Conservation (phyloP, 2,888 invertebrate genomes). For the Erynnis tages region DNA sequence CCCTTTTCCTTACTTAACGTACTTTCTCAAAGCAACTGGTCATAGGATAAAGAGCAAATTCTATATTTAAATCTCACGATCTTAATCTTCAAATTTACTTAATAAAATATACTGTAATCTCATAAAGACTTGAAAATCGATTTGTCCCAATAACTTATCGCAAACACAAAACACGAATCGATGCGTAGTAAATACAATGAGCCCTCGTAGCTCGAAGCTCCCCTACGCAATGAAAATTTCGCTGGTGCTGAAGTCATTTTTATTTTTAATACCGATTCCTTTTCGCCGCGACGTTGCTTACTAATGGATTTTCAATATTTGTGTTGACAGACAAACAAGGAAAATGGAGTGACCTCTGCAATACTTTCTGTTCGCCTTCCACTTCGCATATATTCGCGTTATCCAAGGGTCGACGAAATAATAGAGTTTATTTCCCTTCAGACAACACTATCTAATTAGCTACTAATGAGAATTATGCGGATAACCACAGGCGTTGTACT, state of each 20-base stretch:
- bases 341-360: slow-evolving; percentile 58
- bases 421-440: background rate
- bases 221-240: slow-evolving; percentile 47
- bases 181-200: background rate
- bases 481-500: slow-evolving; percentile 6
- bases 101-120: background rate
- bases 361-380: background rate
- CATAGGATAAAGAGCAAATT: too few relatives aligned
- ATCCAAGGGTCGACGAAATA: background rate
- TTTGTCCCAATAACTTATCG: background rate
- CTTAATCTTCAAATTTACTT: background rate
- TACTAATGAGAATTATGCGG: slow-evolving; percentile 13
- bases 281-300: slow-evolving; percentile 63
- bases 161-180: slow-evolving; percentile 2
- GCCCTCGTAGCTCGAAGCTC: background rate
- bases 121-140: slow-evolving; percentile 16
- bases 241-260: slow-evolving; percentile 62
- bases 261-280: slow-evolving; percentile 72
- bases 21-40: too few relatives aligned
- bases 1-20: too few relatives aligned
- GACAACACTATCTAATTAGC: slow-evolving; percentile 11
- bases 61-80: too few relatives aligned
- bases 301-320: slow-evolving; percentile 80
- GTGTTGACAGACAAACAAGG: slow-evolving; percentile 74
- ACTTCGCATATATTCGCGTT: slow-evolving; percentile 2